phyloP scores from a whole-genome alignment of 1,140 invertebrate species.

The Drosophila bifasciata region DNA sequence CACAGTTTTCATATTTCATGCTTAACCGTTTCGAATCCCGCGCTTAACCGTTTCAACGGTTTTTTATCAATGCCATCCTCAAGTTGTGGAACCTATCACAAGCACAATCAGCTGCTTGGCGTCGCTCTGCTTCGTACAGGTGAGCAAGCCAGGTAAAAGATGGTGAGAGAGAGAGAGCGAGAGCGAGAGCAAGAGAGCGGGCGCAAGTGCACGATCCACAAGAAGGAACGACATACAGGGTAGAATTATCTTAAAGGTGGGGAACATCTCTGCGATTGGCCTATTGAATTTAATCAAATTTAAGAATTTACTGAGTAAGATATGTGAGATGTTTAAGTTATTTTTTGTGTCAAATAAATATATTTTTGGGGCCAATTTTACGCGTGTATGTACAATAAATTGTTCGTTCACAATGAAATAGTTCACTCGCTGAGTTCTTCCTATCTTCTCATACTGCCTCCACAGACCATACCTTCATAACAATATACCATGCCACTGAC shows the following conservation, averaged over 20 bases:
- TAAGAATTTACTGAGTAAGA: no score
- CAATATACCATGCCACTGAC: not conserved
- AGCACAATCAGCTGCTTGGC: slow-evolving; percentile 32
- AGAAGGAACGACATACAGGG: not conserved
- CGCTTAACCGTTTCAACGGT: slow-evolving; percentile 34
- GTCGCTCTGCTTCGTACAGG: not conserved
- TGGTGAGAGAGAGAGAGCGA: slow-evolving; percentile 9
- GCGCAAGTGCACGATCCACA: slow-evolving; percentile 48
- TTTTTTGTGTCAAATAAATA: no score
- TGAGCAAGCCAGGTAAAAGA: slow-evolving; percentile 29
- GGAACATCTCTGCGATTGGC: no score
- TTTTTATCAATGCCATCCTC: slow-evolving; percentile 32
- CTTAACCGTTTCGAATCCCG: slow-evolving; percentile 6
- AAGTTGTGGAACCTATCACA: slow-evolving; percentile 23
- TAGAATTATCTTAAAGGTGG: no score
- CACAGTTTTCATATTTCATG: not conserved
- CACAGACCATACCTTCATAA: no score
- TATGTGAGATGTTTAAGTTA: no score
- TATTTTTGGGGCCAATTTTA: no score
- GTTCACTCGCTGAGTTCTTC: no score
- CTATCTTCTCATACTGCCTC: no score
- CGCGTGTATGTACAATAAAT: no score
- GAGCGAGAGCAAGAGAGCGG: slow-evolving; percentile 5
- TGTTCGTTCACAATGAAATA: no score
- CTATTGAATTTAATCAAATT: no score